Base-by-base conservation (phyloP, 1,140 invertebrate species). In the Drosophila nebulosa region DNA sequence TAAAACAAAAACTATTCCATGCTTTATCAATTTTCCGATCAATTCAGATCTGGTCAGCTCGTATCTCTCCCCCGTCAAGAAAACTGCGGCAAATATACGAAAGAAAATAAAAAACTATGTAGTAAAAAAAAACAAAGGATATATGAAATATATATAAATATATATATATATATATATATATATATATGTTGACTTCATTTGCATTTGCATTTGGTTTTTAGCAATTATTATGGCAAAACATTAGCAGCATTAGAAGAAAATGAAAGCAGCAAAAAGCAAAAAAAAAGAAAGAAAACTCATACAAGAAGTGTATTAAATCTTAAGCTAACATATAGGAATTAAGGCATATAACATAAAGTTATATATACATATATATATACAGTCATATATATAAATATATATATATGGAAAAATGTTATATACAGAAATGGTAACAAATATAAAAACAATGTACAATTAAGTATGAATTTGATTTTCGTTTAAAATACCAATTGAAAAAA, bases 371-470 rank as follows among this genome's bases (percentile, higher is more conserved):
- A 70, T 73, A 72, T 78, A 74, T 77, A 64, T 75, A 71, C 24
- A 24, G 24, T 74, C 24, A 59, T 67, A 71, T 12, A 69, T 27
- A 62, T 69, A n/a, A n/a, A n/a, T n/a, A n/a, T n/a, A 69, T 30
- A 27, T 55, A 16, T 55, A 30, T 55, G 9, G 7, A 53, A 55
- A 60, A 57, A 74, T 84, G 79, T 85, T 85, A 79, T 69, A 84
- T 74, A 83, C 59, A 74, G 65, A 79, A 70, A 78, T 83, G 64
- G 65, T 77, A 78, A 74, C 74, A 55, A 64, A 52, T 59, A 67
- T 59, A 36, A 52, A 76, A 75, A 75, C 32, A 78, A 79, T 81
- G 67, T 69, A 80, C 73, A 60, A 81, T 76, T 86, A 88, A 88
- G 83, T 72, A 74, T 51, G 69, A 73, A 58, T 69, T 65, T 67